Conservation (phyloP, 2,113 vertebrate species). For the Zootoca vivipara region DNA sequence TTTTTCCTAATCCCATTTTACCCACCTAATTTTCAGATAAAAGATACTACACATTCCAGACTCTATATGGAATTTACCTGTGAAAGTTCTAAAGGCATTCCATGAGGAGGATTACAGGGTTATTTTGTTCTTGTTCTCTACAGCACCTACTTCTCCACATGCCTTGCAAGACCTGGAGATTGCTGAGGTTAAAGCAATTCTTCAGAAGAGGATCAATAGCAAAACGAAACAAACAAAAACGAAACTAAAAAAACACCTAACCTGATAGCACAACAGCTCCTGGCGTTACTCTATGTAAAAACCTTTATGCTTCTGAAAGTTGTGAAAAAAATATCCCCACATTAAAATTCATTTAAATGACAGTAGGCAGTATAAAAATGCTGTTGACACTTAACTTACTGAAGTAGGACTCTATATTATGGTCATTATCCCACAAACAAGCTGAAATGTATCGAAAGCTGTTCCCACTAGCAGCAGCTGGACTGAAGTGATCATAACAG, state of each 20-base stretch:
- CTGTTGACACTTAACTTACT: background rate
- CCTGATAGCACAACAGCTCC: background rate
- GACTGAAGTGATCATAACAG: slow-evolving; percentile 16
- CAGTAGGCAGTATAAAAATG: slow-evolving; percentile 15
- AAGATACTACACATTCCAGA: background rate
- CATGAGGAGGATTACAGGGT: background rate
- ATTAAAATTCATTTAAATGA: slow-evolving; percentile 17
- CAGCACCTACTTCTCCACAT: background rate
- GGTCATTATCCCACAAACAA: background rate
- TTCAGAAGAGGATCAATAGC: background rate
- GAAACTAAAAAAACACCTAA: background rate
- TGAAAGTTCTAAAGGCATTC: background rate
- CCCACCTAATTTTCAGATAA: slow-evolving; percentile 22
- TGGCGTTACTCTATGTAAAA: slow-evolving; percentile 13
- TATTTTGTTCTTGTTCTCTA: background rate
- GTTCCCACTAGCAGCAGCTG: background rate
- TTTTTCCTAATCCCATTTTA: background rate
- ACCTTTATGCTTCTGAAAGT: background rate
- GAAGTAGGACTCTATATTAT: slow-evolving; percentile 3
- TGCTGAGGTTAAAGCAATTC: background rate
- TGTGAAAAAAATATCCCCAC: background rate
- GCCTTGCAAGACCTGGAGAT: background rate
- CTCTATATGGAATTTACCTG: background rate
- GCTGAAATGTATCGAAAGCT: background rate
- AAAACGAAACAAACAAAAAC: background rate